phyloP scores from a whole-genome alignment of 2,888 invertebrate species.

The Thalpophila matura region DNA sequence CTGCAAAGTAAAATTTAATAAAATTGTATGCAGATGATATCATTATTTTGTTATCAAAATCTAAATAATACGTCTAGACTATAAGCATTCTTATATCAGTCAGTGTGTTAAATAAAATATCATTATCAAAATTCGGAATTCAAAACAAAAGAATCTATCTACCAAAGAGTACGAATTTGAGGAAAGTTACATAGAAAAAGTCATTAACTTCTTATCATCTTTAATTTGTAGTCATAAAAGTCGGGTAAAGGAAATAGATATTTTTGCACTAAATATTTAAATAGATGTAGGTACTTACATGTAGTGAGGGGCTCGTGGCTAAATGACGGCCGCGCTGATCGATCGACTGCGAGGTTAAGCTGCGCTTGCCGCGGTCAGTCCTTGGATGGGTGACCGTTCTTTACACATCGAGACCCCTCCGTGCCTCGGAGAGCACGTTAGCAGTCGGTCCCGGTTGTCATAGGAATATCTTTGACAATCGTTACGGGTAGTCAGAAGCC shows the following conservation, averaged over 20 bases:
- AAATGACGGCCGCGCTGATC: too few species aligned
- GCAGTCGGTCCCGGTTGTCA: too few species aligned
- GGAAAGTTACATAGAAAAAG: too few species aligned
- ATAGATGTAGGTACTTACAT: neutral
- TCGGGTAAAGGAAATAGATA: neutral
- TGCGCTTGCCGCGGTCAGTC: too few species aligned
- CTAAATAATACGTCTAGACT: conserved; percentile 20
- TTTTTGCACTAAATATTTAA: conserved; percentile 2
- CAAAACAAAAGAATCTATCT: neutral
- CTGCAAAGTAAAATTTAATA: too few species aligned
- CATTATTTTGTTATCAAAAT: conserved; percentile 6
- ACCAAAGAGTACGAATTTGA: neutral
- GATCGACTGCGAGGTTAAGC: too few species aligned
- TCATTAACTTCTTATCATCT: neutral
- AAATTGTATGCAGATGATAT: neutral
- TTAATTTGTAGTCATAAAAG: neutral
- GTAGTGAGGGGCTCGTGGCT: too few species aligned
- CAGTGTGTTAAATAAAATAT: conserved; percentile 27
- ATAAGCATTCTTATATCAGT: conserved; percentile 1
- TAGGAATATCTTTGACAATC: too few species aligned
- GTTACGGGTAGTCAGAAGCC: too few species aligned
- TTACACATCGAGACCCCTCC: too few species aligned
- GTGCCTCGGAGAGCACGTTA: too few species aligned
- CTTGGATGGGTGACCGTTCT: too few species aligned
- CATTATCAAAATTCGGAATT: neutral